Percentiles rank a stretch among this genome's conserved stretches.
Conservation (phyloP, 2,797 vertebrate species). For the Gephyroberyx darwinii region DNA sequence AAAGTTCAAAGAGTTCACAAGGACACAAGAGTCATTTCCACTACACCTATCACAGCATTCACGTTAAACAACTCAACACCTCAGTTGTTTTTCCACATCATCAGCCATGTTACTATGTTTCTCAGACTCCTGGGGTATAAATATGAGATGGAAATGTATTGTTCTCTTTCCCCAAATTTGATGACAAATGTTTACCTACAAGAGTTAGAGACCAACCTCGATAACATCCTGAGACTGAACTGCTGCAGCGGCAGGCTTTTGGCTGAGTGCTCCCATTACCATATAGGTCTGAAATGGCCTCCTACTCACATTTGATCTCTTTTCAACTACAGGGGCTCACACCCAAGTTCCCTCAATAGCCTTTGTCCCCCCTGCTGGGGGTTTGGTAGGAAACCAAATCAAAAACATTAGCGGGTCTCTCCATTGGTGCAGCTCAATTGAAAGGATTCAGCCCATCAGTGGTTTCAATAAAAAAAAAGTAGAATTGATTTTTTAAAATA, state of each 20-base stretch:
- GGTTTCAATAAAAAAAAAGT: constrained; percentile 30
- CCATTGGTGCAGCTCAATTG: constrained; percentile 29
- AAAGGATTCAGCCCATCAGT: constrained; percentile 29
- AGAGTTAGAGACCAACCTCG: constrained; percentile 26
- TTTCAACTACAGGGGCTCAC: constrained; percentile 64
- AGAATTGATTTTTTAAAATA: constrained; percentile 59
- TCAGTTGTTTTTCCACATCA: neutral
- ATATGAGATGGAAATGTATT: constrained; percentile 13
- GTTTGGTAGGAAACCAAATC: constrained; percentile 33
- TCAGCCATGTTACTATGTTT: neutral
- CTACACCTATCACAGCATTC: neutral
- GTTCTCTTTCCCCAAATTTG: constrained; percentile 15
- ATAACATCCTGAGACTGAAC: constrained; percentile 41
- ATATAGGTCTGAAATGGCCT: constrained; percentile 59
- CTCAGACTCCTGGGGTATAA: neutral
- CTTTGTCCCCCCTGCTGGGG: constrained; percentile 59
- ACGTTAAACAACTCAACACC: neutral
- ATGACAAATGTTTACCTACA: constrained; percentile 35
- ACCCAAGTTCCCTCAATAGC: constrained; percentile 60
- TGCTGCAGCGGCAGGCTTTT: constrained; percentile 40
- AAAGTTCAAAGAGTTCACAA: constrained; percentile 2
- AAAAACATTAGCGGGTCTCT: constrained; percentile 48
- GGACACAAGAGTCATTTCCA: constrained; percentile 1
- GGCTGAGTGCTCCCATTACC: constrained; percentile 68
- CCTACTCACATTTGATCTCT: constrained; percentile 64